Evolutionary conservation across 1,140 invertebrate genomes (phyloP).

Genomic region (Formica exsecta): DNA sequence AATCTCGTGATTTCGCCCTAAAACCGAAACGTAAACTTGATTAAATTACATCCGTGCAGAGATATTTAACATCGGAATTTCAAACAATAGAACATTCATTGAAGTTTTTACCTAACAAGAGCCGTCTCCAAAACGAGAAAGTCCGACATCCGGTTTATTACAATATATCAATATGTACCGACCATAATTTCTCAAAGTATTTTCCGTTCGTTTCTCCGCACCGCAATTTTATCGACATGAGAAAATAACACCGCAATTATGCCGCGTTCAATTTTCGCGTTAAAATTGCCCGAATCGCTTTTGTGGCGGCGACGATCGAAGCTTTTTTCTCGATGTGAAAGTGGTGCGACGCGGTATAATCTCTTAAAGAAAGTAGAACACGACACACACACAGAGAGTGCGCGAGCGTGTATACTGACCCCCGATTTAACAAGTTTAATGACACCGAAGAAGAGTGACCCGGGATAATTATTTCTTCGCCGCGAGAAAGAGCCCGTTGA

Average conservation of each 20-base stretch:
- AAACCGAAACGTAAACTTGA: background rate
- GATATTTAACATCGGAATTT: background rate
- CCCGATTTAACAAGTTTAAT: conserved; percentile 72
- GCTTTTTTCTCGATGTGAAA: conserved; percentile 39
- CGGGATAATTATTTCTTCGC: conserved; percentile 70
- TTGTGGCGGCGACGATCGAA: background rate
- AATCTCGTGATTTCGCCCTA: background rate
- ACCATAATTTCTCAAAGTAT: background rate
- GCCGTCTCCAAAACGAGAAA: background rate
- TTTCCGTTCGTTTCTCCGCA: conserved; percentile 8
- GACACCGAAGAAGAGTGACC: conserved; percentile 64
- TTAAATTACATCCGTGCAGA: background rate
- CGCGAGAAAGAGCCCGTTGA: conserved; percentile 57
- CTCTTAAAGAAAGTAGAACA: conserved; percentile 43
- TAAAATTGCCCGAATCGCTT: conserved; percentile 46
- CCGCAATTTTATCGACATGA: conserved; percentile 23
- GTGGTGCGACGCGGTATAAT: background rate
- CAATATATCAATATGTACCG: background rate
- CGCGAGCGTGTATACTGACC: conserved; percentile 48
- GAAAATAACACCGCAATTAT: conserved; percentile 35
- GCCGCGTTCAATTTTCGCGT: background rate
- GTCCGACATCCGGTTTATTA: background rate
- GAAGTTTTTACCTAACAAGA: background rate
- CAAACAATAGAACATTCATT: background rate
- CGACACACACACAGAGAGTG: too few species aligned